Percentiles rank a stretch among this genome's conserved stretches.
Evolutionary conservation across 2,888 invertebrate genomes (phyloP).

Genomic region (Nezara viridula): DNA sequence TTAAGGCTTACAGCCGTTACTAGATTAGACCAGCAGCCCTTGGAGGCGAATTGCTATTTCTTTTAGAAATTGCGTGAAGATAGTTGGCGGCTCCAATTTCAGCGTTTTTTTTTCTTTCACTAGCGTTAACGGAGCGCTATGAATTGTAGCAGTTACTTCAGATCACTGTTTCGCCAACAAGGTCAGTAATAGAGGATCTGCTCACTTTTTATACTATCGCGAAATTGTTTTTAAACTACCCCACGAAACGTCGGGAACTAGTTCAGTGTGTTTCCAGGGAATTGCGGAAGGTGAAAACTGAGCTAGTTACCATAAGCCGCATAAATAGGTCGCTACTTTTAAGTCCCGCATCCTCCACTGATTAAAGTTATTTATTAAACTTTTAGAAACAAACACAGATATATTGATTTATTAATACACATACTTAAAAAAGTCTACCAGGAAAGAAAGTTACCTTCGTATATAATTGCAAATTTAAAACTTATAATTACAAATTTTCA

Average conservation of each 20-base stretch:
- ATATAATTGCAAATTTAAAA: too few species aligned
- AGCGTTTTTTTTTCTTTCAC: neutral
- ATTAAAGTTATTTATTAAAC: neutral
- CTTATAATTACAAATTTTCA: too few species aligned
- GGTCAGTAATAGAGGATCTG: neutral
- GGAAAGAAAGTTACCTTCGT: too few species aligned
- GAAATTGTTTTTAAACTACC: neutral
- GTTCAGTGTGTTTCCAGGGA: slow-evolving; percentile 24
- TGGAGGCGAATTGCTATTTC: too few species aligned
- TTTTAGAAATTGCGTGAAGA: neutral
- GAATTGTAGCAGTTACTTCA: neutral
- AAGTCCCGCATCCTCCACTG: neutral
- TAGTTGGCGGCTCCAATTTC: neutral
- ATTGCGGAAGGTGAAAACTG: slow-evolving; percentile 36
- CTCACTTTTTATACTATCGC: slow-evolving; percentile 6
- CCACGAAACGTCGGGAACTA: slow-evolving; percentile 1
- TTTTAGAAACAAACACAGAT: too few species aligned
- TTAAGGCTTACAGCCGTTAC: too few species aligned
- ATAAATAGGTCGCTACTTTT: neutral
- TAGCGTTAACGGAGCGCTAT: neutral
- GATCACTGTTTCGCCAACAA: slow-evolving; percentile 8
- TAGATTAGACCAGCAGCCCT: too few species aligned
- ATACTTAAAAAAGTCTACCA: too few species aligned
- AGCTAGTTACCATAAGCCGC: neutral
- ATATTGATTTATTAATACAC: too few species aligned